Conservation (phyloP, 2,888 invertebrate genomes). For the Disparrhopalites patrizii region DNA sequence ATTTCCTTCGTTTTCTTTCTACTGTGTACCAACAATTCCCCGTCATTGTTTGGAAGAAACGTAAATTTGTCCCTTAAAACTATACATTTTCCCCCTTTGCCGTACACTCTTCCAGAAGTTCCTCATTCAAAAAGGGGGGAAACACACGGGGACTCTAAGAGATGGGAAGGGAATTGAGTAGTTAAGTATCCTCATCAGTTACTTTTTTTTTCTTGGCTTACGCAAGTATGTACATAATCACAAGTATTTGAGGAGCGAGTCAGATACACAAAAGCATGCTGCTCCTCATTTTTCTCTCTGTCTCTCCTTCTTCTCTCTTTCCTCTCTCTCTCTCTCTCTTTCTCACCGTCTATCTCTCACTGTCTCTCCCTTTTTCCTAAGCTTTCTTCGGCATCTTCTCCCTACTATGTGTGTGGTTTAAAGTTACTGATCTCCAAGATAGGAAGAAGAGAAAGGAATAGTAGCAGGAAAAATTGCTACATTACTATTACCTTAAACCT, state of each 20-base stretch:
- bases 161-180: no score
- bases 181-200: no score
- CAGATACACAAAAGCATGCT: no score
- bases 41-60: background rate
- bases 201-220: no score
- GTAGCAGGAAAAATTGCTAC: no score
- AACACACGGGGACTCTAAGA: no score
- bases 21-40: background rate
- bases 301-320: background rate
- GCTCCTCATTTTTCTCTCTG: background rate
- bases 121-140: no score
- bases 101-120: no score
- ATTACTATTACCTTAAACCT: no score
- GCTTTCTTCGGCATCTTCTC: constrained; percentile 31
- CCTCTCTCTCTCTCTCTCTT: background rate
- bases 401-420: constrained; percentile 35
- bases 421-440: background rate
- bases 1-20: no score
- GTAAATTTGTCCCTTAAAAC: background rate
- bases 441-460: background rate
- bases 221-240: no score
- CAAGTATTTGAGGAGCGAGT: no score
- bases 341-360: background rate
- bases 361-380: background rate
- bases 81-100: background rate